A percentile compares a stretch with the other conserved stretches of the same genome.
Evolutionary conservation across 2,888 invertebrate species (phyloP).

Genomic region (Drosophila villosipedis): DNA sequence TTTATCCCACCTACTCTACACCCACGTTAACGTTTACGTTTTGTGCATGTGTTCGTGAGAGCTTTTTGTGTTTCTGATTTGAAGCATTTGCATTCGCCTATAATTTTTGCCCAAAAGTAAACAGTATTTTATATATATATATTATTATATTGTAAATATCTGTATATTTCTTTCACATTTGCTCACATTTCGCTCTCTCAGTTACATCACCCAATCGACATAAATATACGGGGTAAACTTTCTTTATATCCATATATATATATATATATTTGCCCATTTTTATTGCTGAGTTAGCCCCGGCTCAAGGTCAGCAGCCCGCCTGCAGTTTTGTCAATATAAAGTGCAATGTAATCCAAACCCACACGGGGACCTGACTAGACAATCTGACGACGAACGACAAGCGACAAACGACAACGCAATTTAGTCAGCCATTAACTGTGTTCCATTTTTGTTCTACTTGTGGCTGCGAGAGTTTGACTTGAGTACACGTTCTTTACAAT

Average conservation of each 20-base stretch:
- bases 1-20: constrained; percentile 17
- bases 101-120: constrained; percentile 29
- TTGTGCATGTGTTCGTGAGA: constrained; percentile 66
- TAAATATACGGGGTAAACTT: constrained; percentile 37
- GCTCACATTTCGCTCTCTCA: constrained; percentile 38
- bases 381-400: constrained; percentile 22
- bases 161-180: constrained; percentile 19
- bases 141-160: constrained; percentile 16
- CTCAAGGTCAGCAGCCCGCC: constrained; percentile 60
- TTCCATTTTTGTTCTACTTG: constrained; percentile 63
- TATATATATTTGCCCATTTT: not conserved
- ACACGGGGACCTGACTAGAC: constrained; percentile 27
- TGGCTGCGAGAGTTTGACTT: constrained; percentile 33
- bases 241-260: constrained; percentile 25
- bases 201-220: constrained; percentile 50
- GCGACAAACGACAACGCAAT: constrained; percentile 27
- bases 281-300: constrained; percentile 49
- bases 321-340: constrained; percentile 73
- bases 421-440: constrained; percentile 63
- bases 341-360: constrained; percentile 46
- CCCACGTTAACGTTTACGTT: constrained; percentile 52
- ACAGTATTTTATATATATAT: constrained; percentile 14
- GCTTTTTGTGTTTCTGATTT: constrained; percentile 51
- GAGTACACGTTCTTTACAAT: constrained; percentile 31
- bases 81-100: constrained; percentile 45